Conservation (phyloP, 2,888 invertebrate genomes). For the Apotomis turbidana region DNA sequence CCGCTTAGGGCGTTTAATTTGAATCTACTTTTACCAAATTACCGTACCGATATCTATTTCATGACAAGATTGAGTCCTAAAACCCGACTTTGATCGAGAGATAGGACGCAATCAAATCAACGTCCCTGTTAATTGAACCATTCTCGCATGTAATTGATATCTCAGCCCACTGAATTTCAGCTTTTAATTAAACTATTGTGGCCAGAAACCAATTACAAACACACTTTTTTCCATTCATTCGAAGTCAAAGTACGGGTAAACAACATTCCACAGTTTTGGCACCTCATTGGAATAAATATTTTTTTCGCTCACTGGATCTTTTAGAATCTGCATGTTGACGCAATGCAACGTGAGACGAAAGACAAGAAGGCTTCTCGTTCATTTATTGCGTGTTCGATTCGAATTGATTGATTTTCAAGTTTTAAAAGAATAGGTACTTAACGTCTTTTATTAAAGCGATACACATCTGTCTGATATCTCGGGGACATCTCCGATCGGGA, state of each 20-base stretch:
- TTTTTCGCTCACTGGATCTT: conserved; percentile 55
- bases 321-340: conserved; percentile 60
- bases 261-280: conserved; percentile 72
- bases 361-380: conserved; percentile 43
- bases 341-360: conserved; percentile 60
- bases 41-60: conserved; percentile 5
- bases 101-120: conserved; percentile 45
- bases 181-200: conserved; percentile 45
- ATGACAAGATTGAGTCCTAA: conserved; percentile 22
- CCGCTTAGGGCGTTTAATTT: background rate
- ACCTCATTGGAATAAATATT: conserved; percentile 61
- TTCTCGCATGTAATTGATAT: conserved; percentile 38
- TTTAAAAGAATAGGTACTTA: background rate
- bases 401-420: conserved; percentile 24
- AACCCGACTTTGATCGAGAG: conserved; percentile 44
- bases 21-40: background rate
- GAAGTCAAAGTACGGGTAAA: conserved; percentile 50
- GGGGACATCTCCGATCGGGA: too few species aligned
- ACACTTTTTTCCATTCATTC: conserved; percentile 36
- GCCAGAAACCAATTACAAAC: conserved; percentile 25
- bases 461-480: too few species aligned
- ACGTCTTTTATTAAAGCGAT: background rate
- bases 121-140: conserved; percentile 37
- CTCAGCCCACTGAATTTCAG: conserved; percentile 41
- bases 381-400: conserved; percentile 27